Base-by-base conservation (phyloP, 2,888 invertebrate species). In the Eulithis prunata region DNA sequence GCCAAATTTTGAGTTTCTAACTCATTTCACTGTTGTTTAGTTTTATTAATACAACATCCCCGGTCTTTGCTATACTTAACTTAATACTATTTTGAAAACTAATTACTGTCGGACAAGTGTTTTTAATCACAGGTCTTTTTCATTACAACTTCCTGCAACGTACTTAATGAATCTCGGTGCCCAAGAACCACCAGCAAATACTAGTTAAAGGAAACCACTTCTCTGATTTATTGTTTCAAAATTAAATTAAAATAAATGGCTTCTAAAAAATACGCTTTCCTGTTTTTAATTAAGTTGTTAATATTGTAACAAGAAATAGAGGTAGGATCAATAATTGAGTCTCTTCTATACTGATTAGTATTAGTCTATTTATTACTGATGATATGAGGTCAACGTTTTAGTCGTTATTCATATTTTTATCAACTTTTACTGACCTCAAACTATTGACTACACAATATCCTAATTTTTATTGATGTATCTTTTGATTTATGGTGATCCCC, bases 181-280 rank as follows among this genome's bases (percentile, higher is more conserved):
- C 3, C 41, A 41, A 41, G 10, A 41, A 41, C 41, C 6, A 41
- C 41, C 8, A 8, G 8, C 41, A 41, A 41, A 41, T 45, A 45
- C 12, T 45, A 45, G 45, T 45, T n/a, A 45, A 45, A 45, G 45
- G 45, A 45, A n/a, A 45, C n/a, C 45, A 45, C 41, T 8, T 8
- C 10, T 11, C 41, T 45, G n/a, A 45, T 45, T 45, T 45, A 45
- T n/a, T 45, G 7, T 14, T 10, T n/a, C 4, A 6, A 46, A 12
- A 46, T 21, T 49, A 49, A 52, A 62, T 62, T 55, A 28, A 57
- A 60, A 53, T 49, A 43, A 38, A 57, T 36, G 5, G 6, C 61
- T 56, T 28, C 51, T 53, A 61, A 58, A 28, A 14, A n/a, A 45
- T n/a, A 14, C 47, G 47, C 8, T 47, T 14, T 47, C 47, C 14